Base-by-base conservation (phyloP, 2,888 invertebrate genomes). In the Torymus auratus region DNA sequence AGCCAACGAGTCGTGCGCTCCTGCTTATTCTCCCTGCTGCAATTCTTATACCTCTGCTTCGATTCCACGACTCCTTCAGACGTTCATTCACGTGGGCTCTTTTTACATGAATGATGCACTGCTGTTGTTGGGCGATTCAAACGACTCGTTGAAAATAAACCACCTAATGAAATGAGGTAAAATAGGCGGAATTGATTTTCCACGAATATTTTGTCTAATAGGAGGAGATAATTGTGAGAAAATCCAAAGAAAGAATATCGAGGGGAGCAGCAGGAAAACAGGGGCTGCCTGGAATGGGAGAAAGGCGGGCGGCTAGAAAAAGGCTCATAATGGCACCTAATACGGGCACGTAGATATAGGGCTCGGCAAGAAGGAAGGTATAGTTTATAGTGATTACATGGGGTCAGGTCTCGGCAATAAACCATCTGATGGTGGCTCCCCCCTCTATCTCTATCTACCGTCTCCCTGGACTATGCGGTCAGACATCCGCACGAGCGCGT, bases 341-440 rank as follows among this genome's bases (percentile, higher is more conserved):
- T 90, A 89, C 88, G 88, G 86, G 85, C 88, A 87, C 88, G 87
- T 88, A 86, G 86, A 83, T 85, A 87, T 81, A 78, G 83, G 81
- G 73, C 83, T 82, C 78, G 80, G 82, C 80, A 84, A 87, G 86
- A 89, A 87, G 88, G 87, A 88, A 89, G 87, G 87, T 89, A 90
- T 89, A 89, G 89, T 89, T 90, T 90, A 89, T 89, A 90, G 90
- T 90, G 90, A 90, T 90, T 90, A 89, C 90, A 90, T 88, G 90
- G 88, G 90, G 90, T 90, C 90, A 90, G 89, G 89, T 90, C 89
- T 78, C 83, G 86, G 89, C 88, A 90, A 90, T 90, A 90, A 90
- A 90, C 87, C 90, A 90, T 90, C 87, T 81, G 84, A 88, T 85
- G 88, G 89, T 89, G 89, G 89, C 87, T 20, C 20, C 20, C 20